Evolutionary conservation across 2,797 vertebrate species (phyloP).

Genomic region (Coracias cyanogaster): DNA sequence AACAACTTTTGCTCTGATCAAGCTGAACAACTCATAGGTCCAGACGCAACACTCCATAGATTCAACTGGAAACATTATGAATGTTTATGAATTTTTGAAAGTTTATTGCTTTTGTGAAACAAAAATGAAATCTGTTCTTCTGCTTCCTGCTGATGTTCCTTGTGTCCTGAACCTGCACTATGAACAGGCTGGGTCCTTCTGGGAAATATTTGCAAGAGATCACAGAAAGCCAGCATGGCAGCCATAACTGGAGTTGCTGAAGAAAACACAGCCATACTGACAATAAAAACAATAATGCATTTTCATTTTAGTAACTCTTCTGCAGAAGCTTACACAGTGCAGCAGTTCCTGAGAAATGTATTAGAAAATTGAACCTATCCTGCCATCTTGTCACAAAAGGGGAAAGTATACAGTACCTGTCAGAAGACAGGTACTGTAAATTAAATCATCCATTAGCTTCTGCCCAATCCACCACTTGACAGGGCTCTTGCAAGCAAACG

Average conservation of each 20-base stretch:
- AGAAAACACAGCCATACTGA: background rate
- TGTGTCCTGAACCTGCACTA: background rate
- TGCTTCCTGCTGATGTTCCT: background rate
- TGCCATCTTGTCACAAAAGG: background rate
- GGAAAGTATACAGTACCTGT: background rate
- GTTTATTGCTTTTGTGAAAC: background rate
- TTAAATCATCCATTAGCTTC: background rate
- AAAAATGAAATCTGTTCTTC: background rate
- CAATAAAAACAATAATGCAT: background rate
- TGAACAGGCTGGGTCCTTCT: background rate
- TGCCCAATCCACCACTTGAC: background rate
- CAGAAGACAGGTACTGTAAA: background rate
- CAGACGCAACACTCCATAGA: background rate
- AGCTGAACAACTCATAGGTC: background rate
- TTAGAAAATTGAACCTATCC: background rate
- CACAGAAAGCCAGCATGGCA: background rate
- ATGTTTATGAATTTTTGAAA: background rate
- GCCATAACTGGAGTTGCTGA: background rate
- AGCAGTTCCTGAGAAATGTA: background rate
- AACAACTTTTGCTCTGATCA: background rate
- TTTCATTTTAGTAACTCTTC: background rate
- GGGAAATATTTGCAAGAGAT: background rate
- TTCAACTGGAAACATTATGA: background rate
- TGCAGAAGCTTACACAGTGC: background rate
- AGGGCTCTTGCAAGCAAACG: constrained; percentile 3